Conservation (phyloP, 2,113 vertebrate species). For the Neotoma lepida region DNA sequence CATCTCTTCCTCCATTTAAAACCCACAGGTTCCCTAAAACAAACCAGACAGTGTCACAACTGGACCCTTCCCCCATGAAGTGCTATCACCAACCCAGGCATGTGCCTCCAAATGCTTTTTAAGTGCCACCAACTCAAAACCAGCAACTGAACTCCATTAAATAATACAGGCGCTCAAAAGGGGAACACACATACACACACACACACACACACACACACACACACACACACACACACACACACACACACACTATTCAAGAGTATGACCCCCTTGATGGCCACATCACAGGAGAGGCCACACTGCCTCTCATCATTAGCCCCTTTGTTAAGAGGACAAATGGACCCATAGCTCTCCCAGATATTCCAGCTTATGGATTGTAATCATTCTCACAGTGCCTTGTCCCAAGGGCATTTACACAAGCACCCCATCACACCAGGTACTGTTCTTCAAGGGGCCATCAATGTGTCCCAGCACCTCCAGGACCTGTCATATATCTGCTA, state of each 20-base stretch:
- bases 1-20: conserved; percentile 75
- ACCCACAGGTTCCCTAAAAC: conserved; percentile 79
- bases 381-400: neutral
- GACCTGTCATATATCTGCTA: neutral
- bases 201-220: neutral
- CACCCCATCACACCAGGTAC: neutral
- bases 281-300: neutral
- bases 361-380: neutral
- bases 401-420: neutral
- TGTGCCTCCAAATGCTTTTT: neutral
- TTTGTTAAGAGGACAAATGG: conserved; percentile 27
- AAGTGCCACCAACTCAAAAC: conserved; percentile 31
- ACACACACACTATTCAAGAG: neutral
- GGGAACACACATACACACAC: neutral
- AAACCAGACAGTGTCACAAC: conserved; percentile 63
- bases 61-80: neutral
- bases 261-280: neutral
- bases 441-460: neutral
- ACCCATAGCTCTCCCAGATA: too few species aligned
- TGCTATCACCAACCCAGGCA: conserved; percentile 11
- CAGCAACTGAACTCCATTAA: conserved; percentile 8
- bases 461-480: neutral
- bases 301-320: neutral
- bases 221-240: neutral
- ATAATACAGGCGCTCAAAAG: neutral